These are phyloP conservation scores for Stenichneumon culpator DNA, from an alignment of 2,888 invertebrate species.

Conservation along the genomic window DNA sequence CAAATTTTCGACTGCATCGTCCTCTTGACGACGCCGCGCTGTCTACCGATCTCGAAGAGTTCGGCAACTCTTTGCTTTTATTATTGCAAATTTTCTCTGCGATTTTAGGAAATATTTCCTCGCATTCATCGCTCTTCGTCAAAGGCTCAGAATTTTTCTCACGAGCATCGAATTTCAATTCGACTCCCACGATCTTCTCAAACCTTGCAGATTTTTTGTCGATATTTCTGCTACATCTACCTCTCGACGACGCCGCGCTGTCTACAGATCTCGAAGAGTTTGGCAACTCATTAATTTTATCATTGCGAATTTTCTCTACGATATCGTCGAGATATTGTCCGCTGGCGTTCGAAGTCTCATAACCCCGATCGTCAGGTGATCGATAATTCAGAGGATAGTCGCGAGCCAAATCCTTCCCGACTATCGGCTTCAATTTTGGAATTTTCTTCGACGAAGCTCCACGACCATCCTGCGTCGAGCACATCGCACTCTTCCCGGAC, in stretches of 20 bases:
- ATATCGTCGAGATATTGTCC: not conserved
- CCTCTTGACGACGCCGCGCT: not conserved
- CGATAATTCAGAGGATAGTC: not conserved
- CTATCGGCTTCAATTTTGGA: conserved; percentile 23
- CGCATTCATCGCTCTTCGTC: not conserved
- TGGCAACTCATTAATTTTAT: not conserved
- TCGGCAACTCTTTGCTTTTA: not conserved
- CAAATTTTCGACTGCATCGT: not conserved
- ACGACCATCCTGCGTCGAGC: not conserved
- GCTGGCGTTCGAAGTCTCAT: not conserved
- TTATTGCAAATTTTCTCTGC: not conserved
- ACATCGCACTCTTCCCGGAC: conserved; percentile 18
- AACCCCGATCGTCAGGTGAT: not conserved
- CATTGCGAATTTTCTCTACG: not conserved
- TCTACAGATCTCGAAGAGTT: conserved; percentile 5
- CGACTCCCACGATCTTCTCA: not conserved
- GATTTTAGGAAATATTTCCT: not conserved
- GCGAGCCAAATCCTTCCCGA: not conserved
- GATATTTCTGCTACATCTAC: not conserved
- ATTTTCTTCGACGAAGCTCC: not conserved
- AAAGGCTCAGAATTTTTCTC: not conserved
- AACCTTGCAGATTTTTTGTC: not conserved
- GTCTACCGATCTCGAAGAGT: conserved; percentile 8
- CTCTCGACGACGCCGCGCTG: not conserved
- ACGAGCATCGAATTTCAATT: not conserved